Conservation (phyloP, 2,113 vertebrate genomes). For the Myrmecophaga tridactyla region DNA sequence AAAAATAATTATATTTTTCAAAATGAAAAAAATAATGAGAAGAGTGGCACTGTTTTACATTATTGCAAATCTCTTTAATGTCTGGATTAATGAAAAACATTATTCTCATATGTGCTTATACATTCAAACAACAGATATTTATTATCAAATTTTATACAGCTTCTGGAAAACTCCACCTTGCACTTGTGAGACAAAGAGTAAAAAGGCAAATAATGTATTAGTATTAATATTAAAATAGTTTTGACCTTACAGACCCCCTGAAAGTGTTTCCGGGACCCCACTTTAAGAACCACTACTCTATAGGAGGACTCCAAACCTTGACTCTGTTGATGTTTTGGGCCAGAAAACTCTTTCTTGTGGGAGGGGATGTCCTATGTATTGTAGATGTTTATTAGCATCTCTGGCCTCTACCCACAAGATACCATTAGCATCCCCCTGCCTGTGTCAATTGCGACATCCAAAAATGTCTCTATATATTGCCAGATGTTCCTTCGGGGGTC, state of each 20-base stretch:
- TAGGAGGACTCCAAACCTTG: neutral
- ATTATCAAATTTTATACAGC: neutral
- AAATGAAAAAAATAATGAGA: constrained; percentile 4
- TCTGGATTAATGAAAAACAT: neutral
- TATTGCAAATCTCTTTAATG: constrained; percentile 4
- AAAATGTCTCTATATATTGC: neutral
- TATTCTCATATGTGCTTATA: neutral
- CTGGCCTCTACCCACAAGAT: neutral
- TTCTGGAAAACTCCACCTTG: constrained; percentile 9
- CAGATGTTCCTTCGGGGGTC: neutral
- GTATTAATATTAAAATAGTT: neutral
- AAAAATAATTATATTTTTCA: constrained; percentile 18
- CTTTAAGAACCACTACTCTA: neutral
- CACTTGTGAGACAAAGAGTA: neutral
- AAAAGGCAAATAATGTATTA: neutral
- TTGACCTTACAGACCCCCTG: neutral
- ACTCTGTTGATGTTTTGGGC: no score
- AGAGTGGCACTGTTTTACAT: neutral
- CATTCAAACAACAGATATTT: neutral
- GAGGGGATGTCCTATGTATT: neutral
- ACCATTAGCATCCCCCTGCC: neutral
- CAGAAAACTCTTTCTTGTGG: neutral
- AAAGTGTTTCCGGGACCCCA: neutral
- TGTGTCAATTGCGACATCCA: neutral
- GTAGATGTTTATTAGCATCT: neutral